A percentile compares a stretch with the other conserved stretches of the same genome.
Evolutionary conservation across 2,113 vertebrate genomes (phyloP).

Genomic region (Dunckerocampus dactyliophorus): DNA sequence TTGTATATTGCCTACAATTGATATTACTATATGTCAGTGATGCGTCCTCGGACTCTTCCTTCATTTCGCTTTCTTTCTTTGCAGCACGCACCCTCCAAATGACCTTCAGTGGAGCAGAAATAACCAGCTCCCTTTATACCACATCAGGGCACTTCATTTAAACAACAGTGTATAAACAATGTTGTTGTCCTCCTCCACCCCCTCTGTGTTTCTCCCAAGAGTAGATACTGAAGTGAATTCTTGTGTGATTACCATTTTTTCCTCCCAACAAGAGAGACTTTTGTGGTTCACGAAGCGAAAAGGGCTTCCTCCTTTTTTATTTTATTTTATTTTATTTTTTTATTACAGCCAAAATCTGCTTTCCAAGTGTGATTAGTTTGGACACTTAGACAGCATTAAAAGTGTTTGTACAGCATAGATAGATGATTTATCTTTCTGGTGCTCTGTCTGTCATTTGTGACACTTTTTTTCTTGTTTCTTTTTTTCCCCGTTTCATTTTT

Average conservation of each 20-base stretch:
- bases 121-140: constrained; percentile 20
- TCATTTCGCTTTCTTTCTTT: constrained; percentile 26
- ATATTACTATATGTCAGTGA: not conserved
- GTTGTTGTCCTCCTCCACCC: constrained; percentile 2
- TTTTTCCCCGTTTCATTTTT: not conserved
- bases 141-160: constrained; percentile 27
- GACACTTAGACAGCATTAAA: not conserved
- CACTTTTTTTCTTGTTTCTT: not conserved
- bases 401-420: not conserved
- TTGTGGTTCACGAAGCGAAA: constrained; percentile 44
- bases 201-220: constrained; percentile 22
- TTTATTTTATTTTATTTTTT: too few relatives aligned
- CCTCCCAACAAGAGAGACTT: constrained; percentile 41
- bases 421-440: not conserved
- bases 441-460: not conserved
- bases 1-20: not conserved
- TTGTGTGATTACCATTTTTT: constrained; percentile 58
- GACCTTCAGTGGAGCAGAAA: constrained; percentile 57
- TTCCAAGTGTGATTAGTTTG: too few relatives aligned
- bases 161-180: constrained; percentile 41
- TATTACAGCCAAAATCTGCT: not conserved
- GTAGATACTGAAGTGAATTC: constrained; percentile 47
- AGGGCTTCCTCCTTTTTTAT: constrained; percentile 33
- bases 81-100: constrained; percentile 52
- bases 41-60: constrained; percentile 15